These are phyloP conservation scores for Cephus pygmeus DNA, from an alignment of 2,888 invertebrate species.

Conservation along the genomic window DNA sequence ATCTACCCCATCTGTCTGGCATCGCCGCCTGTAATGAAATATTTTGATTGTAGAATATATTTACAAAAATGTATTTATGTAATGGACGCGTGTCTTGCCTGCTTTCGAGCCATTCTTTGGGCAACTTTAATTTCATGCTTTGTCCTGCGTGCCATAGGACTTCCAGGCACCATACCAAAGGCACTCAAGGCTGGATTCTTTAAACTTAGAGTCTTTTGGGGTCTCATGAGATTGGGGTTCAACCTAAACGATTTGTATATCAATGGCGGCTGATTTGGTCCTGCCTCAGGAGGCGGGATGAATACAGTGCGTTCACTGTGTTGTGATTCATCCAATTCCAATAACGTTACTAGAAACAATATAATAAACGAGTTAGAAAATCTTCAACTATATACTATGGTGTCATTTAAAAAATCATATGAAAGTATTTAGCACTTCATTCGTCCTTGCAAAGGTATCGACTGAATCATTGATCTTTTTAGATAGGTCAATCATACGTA, in stretches of 20 bases:
- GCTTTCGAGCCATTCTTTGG: slow-evolving; percentile 80
- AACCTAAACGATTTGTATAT: slow-evolving; percentile 73
- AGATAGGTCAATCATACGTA: background rate
- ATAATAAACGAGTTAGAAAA: background rate
- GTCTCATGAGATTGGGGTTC: slow-evolving; percentile 71
- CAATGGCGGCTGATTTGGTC: slow-evolving; percentile 58
- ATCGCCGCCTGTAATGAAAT: slow-evolving; percentile 67
- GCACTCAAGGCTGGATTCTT: slow-evolving; percentile 59
- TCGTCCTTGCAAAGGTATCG: background rate
- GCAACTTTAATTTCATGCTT: slow-evolving; percentile 96
- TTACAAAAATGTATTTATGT: background rate
- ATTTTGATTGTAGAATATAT: background rate
- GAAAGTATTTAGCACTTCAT: background rate
- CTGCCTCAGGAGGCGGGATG: slow-evolving; percentile 91
- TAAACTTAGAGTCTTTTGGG: slow-evolving; percentile 56
- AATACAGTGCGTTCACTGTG: slow-evolving; percentile 93
- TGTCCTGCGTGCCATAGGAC: slow-evolving; percentile 92
- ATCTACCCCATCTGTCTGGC: slow-evolving; percentile 94
- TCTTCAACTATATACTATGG: background rate
- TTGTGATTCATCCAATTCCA: slow-evolving; percentile 83
- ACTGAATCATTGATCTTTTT: background rate
- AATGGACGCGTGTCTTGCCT: slow-evolving; percentile 38
- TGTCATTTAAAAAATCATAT: background rate
- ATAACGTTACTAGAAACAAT: slow-evolving; percentile 65
- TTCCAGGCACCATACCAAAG: slow-evolving; percentile 74